Percentiles rank a stretch among this genome's conserved stretches.
phyloP scores from a whole-genome alignment of 2,888 invertebrate species.

The Eupeodes luniger region DNA sequence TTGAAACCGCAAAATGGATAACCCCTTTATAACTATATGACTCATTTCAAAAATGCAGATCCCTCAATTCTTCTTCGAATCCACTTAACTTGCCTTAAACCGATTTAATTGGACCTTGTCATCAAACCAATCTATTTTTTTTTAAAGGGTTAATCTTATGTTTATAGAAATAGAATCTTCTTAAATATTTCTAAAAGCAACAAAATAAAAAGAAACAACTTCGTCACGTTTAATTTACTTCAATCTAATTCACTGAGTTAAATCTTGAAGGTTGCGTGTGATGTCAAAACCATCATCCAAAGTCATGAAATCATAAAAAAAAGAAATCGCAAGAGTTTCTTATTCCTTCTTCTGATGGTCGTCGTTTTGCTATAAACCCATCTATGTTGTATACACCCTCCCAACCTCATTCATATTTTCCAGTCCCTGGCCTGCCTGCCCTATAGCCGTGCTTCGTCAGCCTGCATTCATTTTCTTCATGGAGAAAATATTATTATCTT shows the following conservation, averaged over 20 bases:
- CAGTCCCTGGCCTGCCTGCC: neutral
- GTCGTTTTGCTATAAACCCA: neutral
- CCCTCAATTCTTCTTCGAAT: no score
- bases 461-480: slow-evolving; percentile 1
- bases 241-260: neutral
- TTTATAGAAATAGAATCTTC: neutral
- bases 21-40: no score
- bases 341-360: neutral
- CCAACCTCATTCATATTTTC: no score
- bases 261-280: slow-evolving; percentile 42
- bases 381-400: no score
- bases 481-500: slow-evolving; percentile 58
- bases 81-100: no score
- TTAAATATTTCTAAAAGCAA: slow-evolving; percentile 10
- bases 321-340: neutral
- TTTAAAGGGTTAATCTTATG: slow-evolving; percentile 46
- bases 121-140: neutral
- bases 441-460: neutral
- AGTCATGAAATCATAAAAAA: slow-evolving; percentile 25
- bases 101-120: neutral
- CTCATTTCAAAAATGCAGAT: no score
- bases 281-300: slow-evolving; percentile 60
- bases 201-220: slow-evolving; percentile 1
- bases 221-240: slow-evolving; percentile 45
- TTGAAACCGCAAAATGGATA: no score